Conservation (phyloP, 2,797 vertebrate genomes). For the Diceros bicornis region DNA sequence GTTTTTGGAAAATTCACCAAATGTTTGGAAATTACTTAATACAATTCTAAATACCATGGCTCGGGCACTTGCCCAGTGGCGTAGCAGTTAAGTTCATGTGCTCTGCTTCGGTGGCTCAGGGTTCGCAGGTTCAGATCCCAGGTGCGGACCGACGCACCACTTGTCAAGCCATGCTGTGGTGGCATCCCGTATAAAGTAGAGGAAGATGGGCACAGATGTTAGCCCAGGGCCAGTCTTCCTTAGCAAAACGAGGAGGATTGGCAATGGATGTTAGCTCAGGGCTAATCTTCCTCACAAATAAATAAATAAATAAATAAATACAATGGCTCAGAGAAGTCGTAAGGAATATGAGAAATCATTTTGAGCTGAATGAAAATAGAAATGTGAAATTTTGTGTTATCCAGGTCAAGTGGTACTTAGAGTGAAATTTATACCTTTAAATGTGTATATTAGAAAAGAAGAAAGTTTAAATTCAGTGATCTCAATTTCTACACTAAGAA, state of each 20-base stretch:
- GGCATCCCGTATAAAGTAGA: too few relatives aligned
- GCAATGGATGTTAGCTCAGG: too few relatives aligned
- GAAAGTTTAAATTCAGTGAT: background rate
- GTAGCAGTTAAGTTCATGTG: too few relatives aligned
- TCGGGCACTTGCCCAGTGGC: too few relatives aligned
- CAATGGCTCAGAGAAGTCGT: background rate
- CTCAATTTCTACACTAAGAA: background rate
- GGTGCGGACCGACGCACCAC: too few relatives aligned
- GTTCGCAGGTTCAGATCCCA: too few relatives aligned
- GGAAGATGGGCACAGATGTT: too few relatives aligned
- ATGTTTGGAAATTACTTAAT: conserved; percentile 5
- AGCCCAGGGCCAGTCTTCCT: too few relatives aligned
- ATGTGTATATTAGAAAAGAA: background rate
- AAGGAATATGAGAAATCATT: conserved; percentile 35
- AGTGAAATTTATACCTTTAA: background rate
- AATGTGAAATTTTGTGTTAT: background rate
- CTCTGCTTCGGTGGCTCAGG: too few relatives aligned
- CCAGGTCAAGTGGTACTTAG: background rate
- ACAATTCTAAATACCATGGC: background rate
- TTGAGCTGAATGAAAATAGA: background rate
- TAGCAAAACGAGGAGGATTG: too few relatives aligned
- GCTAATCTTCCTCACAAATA: too few relatives aligned
- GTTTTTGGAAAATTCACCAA: background rate
- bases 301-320: background rate
- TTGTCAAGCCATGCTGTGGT: too few relatives aligned